phyloP scores from a whole-genome alignment of 2,888 invertebrate genomes.

The Platycheirus albimanus region DNA sequence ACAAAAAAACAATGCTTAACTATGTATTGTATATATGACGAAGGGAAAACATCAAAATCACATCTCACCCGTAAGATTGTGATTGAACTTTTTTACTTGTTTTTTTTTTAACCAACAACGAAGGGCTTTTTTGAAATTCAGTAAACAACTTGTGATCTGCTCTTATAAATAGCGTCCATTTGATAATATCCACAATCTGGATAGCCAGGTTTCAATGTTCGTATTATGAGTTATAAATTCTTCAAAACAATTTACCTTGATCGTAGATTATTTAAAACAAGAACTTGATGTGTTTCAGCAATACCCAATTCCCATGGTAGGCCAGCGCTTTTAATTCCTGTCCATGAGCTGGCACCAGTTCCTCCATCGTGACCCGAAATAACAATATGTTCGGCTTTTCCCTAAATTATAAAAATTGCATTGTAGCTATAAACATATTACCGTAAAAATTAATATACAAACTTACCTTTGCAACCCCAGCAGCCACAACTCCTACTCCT shows the following conservation, averaged over 20 bases:
- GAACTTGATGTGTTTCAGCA: conserved; percentile 98
- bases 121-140: conserved; percentile 42
- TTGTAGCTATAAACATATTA: not conserved
- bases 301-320: conserved; percentile 99
- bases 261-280: conserved; percentile 95
- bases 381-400: conserved; percentile 98
- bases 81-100: no score
- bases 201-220: conserved; percentile 82
- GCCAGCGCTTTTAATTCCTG: conserved; percentile 98
- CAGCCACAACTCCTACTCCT: conserved; percentile 99
- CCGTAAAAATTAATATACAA: not conserved
- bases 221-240: conserved; percentile 78
- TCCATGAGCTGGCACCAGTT: conserved; percentile 99
- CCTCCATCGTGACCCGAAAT: conserved; percentile 99
- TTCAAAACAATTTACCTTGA: conserved; percentile 84
- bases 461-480: conserved; percentile 96
- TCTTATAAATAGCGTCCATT: conserved; percentile 67
- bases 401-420: conserved; percentile 84
- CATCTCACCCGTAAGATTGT: conserved; percentile 76
- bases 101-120: conserved; percentile 45
- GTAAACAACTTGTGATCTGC: conserved; percentile 64
- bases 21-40: no score
- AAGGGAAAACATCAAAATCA: conserved; percentile 74
- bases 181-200: conserved; percentile 80
- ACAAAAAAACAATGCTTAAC: conserved; percentile 51